Base-by-base conservation (phyloP, 2,888 invertebrate genomes). In the Tiliacea citrago region DNA sequence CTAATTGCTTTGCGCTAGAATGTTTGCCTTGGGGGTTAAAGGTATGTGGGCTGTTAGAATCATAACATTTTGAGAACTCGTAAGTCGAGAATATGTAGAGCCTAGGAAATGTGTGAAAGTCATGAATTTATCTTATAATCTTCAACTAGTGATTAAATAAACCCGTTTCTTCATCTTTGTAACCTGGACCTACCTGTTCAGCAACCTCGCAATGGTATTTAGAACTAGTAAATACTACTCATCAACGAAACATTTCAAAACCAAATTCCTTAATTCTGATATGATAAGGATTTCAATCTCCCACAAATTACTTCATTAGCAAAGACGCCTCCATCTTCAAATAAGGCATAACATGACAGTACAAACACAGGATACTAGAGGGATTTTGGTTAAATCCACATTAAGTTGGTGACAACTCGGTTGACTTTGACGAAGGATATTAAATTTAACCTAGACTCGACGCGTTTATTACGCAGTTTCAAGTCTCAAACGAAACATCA, bases 311-410 rank as follows among this genome's bases (percentile, higher is more conserved):
- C 60, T 58, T 68, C 66, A 81, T 84, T 76, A 76, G 12, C 69
- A 53, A 63, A 70, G 66, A 81, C 42, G 70, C 42, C 24, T 39
- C 42, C 61, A 16, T 68, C 58, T 57, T 65, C 49, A 58, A 84
- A 81, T 72, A 81, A 57, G 47, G 57, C 63, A 42, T 67, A 67
- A 68, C 73, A 72, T 72, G 60, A 51, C 81, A 72, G 24, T 60
- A 61, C 69, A 81, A 81, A 84, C 49, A 24, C 49, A 55, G 69
- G 66, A 63, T 63, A 62, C 67, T 57, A 18, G 24, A 75, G 72
- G 60, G 84, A 83, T 83, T 77, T 69, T 49, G 72, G 83, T 78
- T 73, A 75, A 68, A 78, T 75, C 83, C 66, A 68, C 72, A 73
- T 70, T 35, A 66, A 72, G 82, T 75, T 72, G 71, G 69, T 61